Base-by-base conservation (phyloP, 2,113 vertebrate species). In the Phrynosoma platyrhinos region DNA sequence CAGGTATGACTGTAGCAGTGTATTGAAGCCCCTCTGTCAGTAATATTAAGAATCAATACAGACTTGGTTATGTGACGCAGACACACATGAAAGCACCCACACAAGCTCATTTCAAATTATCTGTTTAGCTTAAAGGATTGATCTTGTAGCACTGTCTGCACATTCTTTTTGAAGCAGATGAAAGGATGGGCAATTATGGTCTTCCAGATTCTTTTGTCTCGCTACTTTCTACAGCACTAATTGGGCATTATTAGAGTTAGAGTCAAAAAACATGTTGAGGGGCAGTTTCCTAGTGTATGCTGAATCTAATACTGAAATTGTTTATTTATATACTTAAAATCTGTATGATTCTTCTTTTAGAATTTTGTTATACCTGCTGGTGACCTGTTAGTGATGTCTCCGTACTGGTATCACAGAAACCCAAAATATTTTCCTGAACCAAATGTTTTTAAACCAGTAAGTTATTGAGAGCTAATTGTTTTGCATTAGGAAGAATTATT, bases 341-440 rank as follows among this genome's bases (percentile, higher is more conserved):
- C 1, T 23, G 66, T 91, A 94, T 92, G 94, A 13, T 95, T 79
- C 81, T 87, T 84, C 4, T 95, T 94, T 81, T 93, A 98, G 98
- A 97, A 96, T 94, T 97, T 97, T 71, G 95, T 88, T 0, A 3
- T 98, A 75, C 98, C 97, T 94, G 86, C 97, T 86, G 98, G 98
- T 62, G 98, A 98, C 91, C 91, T 98, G 90, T 79, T 98, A 91
- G 97, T 98, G 96, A 32, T 98, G 91, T 98, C 97, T 9, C 97
- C 97, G 0, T 98, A 97, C 89, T 98, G 97, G 97, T 90, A 97
- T 27, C 98, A 98, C 76, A 95, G 97, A 91, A 97, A 98, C 91
- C 97, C 97, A 68, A 96, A 97, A 83, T 95, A 96, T 89, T 98
- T 98, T 94, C 97, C 97, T 66, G 97, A 98, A 52, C 97, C 97